These are phyloP conservation scores for Brachypalpus laphriformis DNA, from an alignment of 2,888 invertebrate genomes.

Conservation along the genomic window DNA sequence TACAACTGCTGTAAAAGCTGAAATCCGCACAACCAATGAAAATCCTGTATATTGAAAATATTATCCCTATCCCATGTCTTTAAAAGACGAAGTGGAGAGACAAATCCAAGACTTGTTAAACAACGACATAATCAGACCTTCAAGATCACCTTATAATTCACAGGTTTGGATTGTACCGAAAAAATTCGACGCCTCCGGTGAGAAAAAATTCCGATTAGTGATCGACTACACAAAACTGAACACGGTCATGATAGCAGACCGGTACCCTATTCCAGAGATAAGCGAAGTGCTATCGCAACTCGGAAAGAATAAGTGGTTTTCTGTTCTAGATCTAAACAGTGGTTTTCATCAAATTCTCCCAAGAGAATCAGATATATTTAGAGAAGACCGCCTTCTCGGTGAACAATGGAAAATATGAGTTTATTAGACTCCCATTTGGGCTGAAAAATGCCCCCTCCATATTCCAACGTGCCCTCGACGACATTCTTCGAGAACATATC, in stretches of 20 bases:
- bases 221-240: neutral
- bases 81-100: too few species aligned
- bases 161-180: neutral
- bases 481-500: neutral
- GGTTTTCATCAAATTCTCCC: neutral
- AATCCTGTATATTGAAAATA: neutral
- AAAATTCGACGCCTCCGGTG: neutral
- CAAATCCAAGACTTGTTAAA: neutral
- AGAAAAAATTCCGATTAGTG: neutral
- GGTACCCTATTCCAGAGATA: neutral
- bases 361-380: neutral
- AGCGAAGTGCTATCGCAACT: neutral
- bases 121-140: neutral
- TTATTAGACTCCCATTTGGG: neutral
- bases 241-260: neutral
- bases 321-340: neutral
- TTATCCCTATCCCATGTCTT: neutral
- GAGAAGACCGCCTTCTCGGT: neutral
- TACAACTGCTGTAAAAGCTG: neutral
- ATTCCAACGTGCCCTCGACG: neutral
- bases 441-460: neutral
- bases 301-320: neutral
- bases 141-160: neutral
- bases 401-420: neutral
- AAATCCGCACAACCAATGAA: neutral